Conservation (phyloP, 1,140 invertebrate species). For the Centruroides sculpturatus region DNA sequence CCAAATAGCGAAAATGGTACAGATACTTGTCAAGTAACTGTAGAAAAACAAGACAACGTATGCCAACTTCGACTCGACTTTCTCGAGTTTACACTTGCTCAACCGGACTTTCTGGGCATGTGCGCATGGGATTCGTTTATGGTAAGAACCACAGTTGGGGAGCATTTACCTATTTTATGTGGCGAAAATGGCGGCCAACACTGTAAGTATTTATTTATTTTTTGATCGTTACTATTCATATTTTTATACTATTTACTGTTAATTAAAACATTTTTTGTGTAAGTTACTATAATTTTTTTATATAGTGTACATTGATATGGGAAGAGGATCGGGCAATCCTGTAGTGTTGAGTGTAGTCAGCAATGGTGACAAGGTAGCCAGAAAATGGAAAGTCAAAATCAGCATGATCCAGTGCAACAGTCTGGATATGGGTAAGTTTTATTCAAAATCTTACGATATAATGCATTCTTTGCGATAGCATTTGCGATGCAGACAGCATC, state of each 20-base stretch:
- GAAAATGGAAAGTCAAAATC: slow-evolving; percentile 61
- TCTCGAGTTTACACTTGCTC: slow-evolving; percentile 49
- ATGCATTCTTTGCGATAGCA: too few relatives aligned
- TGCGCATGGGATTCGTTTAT: slow-evolving; percentile 56
- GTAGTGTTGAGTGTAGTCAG: slow-evolving; percentile 50
- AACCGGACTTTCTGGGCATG: slow-evolving; percentile 52
- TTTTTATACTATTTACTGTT: not conserved
- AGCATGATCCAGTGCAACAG: slow-evolving; percentile 57
- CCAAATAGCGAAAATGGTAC: slow-evolving; percentile 52
- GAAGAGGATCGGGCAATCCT: slow-evolving; percentile 45
- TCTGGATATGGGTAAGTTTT: slow-evolving; percentile 28
- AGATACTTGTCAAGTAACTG: slow-evolving; percentile 49
- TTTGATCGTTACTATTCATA: not conserved
- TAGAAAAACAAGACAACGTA: slow-evolving; percentile 46
- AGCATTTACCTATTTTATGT: slow-evolving; percentile 52
- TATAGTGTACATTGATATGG: slow-evolving; percentile 67
- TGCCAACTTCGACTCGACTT: slow-evolving; percentile 70
- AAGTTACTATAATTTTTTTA: not conserved
- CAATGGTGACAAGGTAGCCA: slow-evolving; percentile 38
- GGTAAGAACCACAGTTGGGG: slow-evolving; percentile 43
- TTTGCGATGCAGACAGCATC: too few relatives aligned
- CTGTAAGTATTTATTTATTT: slow-evolving; percentile 37
- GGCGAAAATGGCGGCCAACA: slow-evolving; percentile 72
- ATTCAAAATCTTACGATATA: too few relatives aligned
- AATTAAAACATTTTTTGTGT: not conserved